Base-by-base conservation (phyloP, 2,888 invertebrate species). In the Apomyelois bistriatella region DNA sequence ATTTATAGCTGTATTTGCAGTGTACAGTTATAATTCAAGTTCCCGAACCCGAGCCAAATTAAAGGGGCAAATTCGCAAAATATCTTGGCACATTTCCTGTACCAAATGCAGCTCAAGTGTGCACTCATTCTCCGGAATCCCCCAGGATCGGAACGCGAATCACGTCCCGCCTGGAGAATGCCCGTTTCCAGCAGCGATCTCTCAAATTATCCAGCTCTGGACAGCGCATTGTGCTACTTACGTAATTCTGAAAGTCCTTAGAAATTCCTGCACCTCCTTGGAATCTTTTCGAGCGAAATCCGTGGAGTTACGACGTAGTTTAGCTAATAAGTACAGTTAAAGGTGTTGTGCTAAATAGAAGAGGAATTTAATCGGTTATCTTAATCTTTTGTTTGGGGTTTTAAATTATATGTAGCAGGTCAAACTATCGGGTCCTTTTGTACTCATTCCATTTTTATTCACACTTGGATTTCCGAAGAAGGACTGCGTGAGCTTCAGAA, bases 171-270 rank as follows among this genome's bases (percentile, higher is more conserved):
- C 50, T 15, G 50, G 53, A 53, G 53, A 53, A 60, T 57, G 57
- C 58, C 57, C 22, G 48, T 55, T 56, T 53, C 57, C 38, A 37
- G 36, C 38, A 37, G 36, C 54, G 56, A 58, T 58, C 55, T 60
- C 60, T 53, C 55, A 72, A 76, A 74, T 72, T 73, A 72, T 72
- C 69, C 61, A 43, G n/a, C 61, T 62, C 54, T 61, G 62, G 66
- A 63, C 68, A 64, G 59, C 64, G 60, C 69, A 70, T 58, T 58
- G 53, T 61, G 61, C 61, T 22, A 49, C 28, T 42, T 43, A 43
- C 43, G 69, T 65, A 68, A 69, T 70, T 62, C 60, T 57, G 57
- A 58, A 58, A 60, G 65, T 60, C 66, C 60, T 60, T 63, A 53
- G 59, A 58, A 69, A 16, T 37, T 41, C 16, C 16, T 41, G 41